These are phyloP conservation scores for Thermophis baileyi DNA, from an alignment of 2,113 vertebrate genomes.

Conservation along the genomic window DNA sequence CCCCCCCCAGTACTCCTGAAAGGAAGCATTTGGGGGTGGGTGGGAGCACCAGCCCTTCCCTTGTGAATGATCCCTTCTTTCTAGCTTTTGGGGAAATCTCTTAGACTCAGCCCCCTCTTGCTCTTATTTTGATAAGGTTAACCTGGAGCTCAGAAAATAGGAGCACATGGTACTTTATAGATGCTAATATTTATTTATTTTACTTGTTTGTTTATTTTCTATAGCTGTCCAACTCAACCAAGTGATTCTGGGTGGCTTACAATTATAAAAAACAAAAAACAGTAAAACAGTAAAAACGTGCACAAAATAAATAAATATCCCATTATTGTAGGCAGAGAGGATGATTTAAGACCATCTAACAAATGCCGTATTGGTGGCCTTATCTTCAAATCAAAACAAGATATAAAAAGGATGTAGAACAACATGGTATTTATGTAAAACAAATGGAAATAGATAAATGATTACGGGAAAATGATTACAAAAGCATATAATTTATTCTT, in stretches of 20 bases:
- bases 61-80: not conserved
- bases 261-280: not conserved
- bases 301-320: not conserved
- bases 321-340: not conserved
- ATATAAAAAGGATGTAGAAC: too few relatives aligned
- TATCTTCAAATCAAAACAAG: too few relatives aligned
- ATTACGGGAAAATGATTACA: too few relatives aligned
- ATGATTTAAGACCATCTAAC: not conserved
- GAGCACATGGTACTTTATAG: not conserved
- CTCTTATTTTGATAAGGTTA: not conserved
- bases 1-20: not conserved
- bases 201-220: not conserved
- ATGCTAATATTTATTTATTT: not conserved
- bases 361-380: too few relatives aligned
- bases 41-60: not conserved
- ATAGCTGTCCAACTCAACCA: not conserved
- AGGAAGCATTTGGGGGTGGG: not conserved
- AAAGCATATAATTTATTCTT: too few relatives aligned
- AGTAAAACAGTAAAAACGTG: not conserved
- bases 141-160: not conserved
- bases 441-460: too few relatives aligned
- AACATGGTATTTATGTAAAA: too few relatives aligned
- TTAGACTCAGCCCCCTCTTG: not conserved
- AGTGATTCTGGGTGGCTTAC: not conserved
- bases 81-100: not conserved